Percentiles rank a stretch among this genome's conserved stretches.
phyloP scores from a whole-genome alignment of 2,113 vertebrate species.

The Dromiciops gliroides region DNA sequence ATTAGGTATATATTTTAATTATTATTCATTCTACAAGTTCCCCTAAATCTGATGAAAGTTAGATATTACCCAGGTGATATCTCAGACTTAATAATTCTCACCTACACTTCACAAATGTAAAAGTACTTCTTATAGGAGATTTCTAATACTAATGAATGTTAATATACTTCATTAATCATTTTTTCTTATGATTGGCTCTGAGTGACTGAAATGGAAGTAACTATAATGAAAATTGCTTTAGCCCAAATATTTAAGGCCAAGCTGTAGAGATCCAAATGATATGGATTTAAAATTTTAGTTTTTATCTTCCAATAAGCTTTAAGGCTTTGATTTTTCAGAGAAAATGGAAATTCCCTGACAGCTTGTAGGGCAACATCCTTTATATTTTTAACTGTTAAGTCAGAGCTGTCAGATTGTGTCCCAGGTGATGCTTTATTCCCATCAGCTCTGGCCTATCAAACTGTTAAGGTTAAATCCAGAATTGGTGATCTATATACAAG shows the following conservation, averaged over 20 bases:
- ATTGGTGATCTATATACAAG: slow-evolving; percentile 37
- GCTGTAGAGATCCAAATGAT: slow-evolving; percentile 78
- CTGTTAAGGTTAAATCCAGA: slow-evolving; percentile 69
- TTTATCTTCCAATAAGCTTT: slow-evolving; percentile 74
- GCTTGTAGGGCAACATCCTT: slow-evolving; percentile 70
- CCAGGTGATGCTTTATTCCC: slow-evolving; percentile 69
- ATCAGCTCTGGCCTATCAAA: slow-evolving; percentile 63
- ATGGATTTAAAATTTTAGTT: slow-evolving; percentile 77
- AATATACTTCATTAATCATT: slow-evolving; percentile 81
- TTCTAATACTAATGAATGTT: slow-evolving; percentile 82
- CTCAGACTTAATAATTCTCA: slow-evolving; percentile 83
- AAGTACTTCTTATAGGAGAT: slow-evolving; percentile 80
- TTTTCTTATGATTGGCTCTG: slow-evolving; percentile 80
- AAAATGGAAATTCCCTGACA: slow-evolving; percentile 77
- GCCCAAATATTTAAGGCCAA: slow-evolving; percentile 80
- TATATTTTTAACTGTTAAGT: slow-evolving; percentile 76
- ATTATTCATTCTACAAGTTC: slow-evolving; percentile 85
- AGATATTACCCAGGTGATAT: slow-evolving; percentile 83
- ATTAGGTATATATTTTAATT: slow-evolving; percentile 89
- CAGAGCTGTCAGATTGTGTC: slow-evolving; percentile 74
- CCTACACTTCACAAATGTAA: slow-evolving; percentile 81
- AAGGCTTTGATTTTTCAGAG: slow-evolving; percentile 76
- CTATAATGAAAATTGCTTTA: slow-evolving; percentile 76
- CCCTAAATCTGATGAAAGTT: slow-evolving; percentile 83
- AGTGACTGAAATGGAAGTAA: slow-evolving; percentile 81